Evolutionary conservation across 2,888 invertebrate genomes (phyloP), one percentile per base, ranked within the genome.

Genomic region (Mechanitis messenoides): DNA sequence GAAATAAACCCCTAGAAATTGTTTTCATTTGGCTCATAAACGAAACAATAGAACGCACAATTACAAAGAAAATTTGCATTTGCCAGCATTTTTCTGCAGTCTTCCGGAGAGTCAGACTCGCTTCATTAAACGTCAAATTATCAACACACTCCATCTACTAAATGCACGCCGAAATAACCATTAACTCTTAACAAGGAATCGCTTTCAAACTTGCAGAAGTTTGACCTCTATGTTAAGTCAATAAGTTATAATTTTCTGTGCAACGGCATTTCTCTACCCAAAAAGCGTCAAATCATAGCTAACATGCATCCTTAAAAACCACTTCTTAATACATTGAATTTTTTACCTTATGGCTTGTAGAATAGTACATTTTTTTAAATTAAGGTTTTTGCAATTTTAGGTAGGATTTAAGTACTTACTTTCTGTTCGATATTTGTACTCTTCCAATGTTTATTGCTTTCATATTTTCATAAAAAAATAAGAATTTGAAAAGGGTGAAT

Each of bases 41-140:
- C 80, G 79, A 80, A 80, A 88, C 85, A 87, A 87, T 85, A 82
- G 82, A 72, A 80, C 82, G 84, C 87, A 88, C 85, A 87, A 87
- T 88, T 85, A 85, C 80, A 79, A 79, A 74, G 80, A 82, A 83
- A 85, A 87, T 87, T 84, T 86, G 81, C 84, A 87, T 78, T 79
- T 78, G 76, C 81, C 74, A 78, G 77, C 78, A 83, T 85, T 89
- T 87, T 87, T 85, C 83, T 77, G 80, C 83, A 80, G 77, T 83
- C 83, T 83, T 85, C 83, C 83, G 78, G 73, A 77, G 79, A 80
- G 83, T 84, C 84, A 80, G 79, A 77, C 78, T 79, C 79, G 86
- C 84, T 89, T 89, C 89, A 89, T 90, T 89, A 87, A 88, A 81
- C 84, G 73, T 75, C 80, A 86, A 88, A 90, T 89, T 87, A 88